A percentile compares a stretch with the other conserved stretches of the same genome.
Conservation (phyloP, 2,888 invertebrate species). For the Chorisops tibialis region DNA sequence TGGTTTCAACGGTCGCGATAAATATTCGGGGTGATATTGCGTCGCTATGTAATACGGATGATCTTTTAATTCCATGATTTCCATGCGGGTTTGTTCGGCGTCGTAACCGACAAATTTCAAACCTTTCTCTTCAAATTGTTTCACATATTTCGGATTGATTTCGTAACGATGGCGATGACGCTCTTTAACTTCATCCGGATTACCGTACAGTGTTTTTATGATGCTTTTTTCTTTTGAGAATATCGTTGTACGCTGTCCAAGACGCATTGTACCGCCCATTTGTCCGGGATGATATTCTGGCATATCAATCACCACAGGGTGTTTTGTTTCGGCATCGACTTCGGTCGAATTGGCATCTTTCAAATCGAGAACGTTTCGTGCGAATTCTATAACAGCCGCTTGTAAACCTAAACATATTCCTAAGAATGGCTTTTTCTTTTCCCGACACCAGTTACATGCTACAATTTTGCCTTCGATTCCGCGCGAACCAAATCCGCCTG, state of each 20-base stretch:
- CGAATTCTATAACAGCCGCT: constrained; percentile 93
- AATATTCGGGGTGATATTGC: constrained; percentile 97
- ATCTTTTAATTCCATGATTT: constrained; percentile 79
- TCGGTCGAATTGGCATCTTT: constrained; percentile 84
- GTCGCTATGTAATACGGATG: constrained; percentile 95
- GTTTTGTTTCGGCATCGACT: constrained; percentile 66
- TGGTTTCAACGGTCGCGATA: constrained; percentile 84
- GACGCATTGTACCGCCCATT: constrained; percentile 96
- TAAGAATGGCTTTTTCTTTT: constrained; percentile 83
- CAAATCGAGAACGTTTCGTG: constrained; percentile 76
- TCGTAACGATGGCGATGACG: constrained; percentile 97
- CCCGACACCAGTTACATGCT: constrained; percentile 90
- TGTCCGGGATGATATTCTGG: constrained; percentile 93
- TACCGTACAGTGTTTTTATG: constrained; percentile 72
- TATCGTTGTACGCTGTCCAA: constrained; percentile 87
- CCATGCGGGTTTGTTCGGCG: constrained; percentile 84
- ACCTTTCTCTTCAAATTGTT: constrained; percentile 73
- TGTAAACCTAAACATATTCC: constrained; percentile 98
- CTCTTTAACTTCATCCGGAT: constrained; percentile 78
- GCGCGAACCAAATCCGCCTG: constrained; percentile 95
- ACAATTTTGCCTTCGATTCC: constrained; percentile 95
- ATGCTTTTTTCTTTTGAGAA: constrained; percentile 62
- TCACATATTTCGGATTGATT: constrained; percentile 87
- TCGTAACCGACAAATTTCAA: constrained; percentile 87
- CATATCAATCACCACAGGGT: constrained; percentile 95